These are phyloP conservation scores for Nerophis lumbriciformis DNA, from an alignment of 2,113 vertebrate species.

Conservation along the genomic window DNA sequence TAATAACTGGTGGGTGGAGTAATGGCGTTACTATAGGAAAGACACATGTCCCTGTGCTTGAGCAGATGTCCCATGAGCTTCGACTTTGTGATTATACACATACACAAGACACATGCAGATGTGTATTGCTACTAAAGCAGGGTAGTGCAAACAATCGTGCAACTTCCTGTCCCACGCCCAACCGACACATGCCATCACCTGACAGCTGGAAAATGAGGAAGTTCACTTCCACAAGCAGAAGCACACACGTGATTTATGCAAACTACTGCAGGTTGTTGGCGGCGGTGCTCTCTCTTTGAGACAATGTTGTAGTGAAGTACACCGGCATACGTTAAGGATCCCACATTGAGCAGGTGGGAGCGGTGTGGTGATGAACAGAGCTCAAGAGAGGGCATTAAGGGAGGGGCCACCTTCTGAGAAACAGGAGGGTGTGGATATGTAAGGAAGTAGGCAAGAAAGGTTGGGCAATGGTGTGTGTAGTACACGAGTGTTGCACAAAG, in stretches of 20 bases:
- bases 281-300: background rate
- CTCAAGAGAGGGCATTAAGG: conserved; percentile 17
- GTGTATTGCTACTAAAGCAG: conserved; percentile 6
- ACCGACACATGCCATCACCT: conserved; percentile 36
- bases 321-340: too few relatives aligned
- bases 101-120: too few relatives aligned
- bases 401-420: conserved; percentile 45
- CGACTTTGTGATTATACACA: too few relatives aligned
- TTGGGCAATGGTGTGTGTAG: conserved; percentile 52
- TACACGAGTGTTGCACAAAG: background rate
- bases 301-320: background rate
- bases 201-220: conserved; percentile 33
- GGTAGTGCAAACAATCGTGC: conserved; percentile 48
- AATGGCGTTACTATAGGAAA: too few relatives aligned
- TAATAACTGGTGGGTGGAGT: too few relatives aligned
- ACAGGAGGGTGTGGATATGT: conserved; percentile 39
- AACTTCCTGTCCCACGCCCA: conserved; percentile 59
- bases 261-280: background rate
- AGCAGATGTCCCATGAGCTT: too few relatives aligned
- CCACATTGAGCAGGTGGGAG: background rate
- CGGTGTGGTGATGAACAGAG: background rate
- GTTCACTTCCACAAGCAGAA: conserved; percentile 19
- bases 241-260: background rate
- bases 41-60: too few relatives aligned
- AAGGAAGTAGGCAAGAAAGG: conserved; percentile 36